Base-by-base conservation (phyloP, 2,113 vertebrate genomes). In the Ailurus styani region DNA sequence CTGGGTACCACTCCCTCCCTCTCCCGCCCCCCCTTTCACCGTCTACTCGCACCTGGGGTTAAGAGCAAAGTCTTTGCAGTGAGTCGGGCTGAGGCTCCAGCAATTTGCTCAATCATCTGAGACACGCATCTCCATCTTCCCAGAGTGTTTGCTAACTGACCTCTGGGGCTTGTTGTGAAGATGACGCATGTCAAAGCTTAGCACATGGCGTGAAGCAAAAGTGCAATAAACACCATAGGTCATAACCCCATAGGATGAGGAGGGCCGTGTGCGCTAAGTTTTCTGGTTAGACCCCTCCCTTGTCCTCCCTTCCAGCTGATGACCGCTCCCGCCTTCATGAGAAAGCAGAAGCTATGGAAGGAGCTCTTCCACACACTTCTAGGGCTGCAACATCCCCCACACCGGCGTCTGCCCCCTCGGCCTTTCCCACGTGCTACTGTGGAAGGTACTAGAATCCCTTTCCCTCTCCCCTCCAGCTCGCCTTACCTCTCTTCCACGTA, bases 1-100 rank as follows among this genome's bases (percentile, higher is more conserved):
- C 31, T 14, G 7, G 2, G 20, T 27, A 5, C 5, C 7, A 3
- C 1, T 7, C 4, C 27, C 20, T 7, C 8, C 55, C 55, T 8
- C n/a, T 68, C 84, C 66, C 25, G 5, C n/a, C 66, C n/a, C n/a
- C n/a, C n/a, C n/a, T n/a, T n/a, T n/a, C n/a, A n/a, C n/a, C n/a
- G n/a, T n/a, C n/a, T n/a, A n/a, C n/a, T n/a, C n/a, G 47, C 52
- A 37, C 20, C 20, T 31, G 3, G 15, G 60, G 62, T 40, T 95
- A 15, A 37, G 23, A 84, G 45, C 78, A 84, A 27, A 78, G 70
- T 14, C 10, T 89, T 72, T 82, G 60, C 14, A 77, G 34, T 0
- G 14, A 17, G 60, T 45, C 14, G 6, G 55, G 45, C 42, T 82
- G 20, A 31, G 70, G 64, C 37, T 9, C 34, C 21, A 31, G 78